A percentile compares a stretch with the other conserved stretches of the same genome.
Conservation (phyloP, 1,140 invertebrate species). For the Pseudoatta argentina region DNA sequence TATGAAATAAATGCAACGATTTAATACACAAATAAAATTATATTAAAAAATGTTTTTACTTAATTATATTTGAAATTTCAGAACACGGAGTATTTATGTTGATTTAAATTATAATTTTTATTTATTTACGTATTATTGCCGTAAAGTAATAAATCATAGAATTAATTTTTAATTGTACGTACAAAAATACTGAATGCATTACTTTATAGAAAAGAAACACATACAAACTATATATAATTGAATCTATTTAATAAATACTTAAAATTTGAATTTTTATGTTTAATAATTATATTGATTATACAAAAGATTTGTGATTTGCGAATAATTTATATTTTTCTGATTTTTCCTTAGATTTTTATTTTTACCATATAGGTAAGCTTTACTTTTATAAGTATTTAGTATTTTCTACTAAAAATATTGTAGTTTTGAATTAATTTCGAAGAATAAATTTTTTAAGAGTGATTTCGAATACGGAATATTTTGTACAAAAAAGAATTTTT, state of each 20-base stretch:
- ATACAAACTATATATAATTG: not conserved
- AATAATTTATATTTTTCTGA: not conserved
- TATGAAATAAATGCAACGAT: not conserved
- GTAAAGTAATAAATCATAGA: conserved; percentile 14
- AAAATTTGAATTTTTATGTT: not conserved
- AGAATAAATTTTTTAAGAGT: not conserved
- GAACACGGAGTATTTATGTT: not conserved
- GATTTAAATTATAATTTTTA: not conserved
- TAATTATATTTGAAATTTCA: not conserved
- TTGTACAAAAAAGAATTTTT: conserved; percentile 10
- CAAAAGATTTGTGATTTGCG: not conserved
- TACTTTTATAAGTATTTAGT: not conserved
- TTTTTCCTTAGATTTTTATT: not conserved
- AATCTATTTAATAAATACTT: not conserved
- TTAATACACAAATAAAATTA: conserved; percentile 19
- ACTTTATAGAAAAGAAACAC: conserved; percentile 8
- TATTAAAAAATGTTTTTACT: not conserved
- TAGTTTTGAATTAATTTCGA: not conserved
- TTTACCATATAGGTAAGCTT: not conserved
- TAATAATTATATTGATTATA: not conserved
- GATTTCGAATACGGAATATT: conserved; percentile 4
- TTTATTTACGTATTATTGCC: not conserved
- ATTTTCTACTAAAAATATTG: not conserved
- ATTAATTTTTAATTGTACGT: not conserved
- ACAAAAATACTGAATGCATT: not conserved